Evolutionary conservation across 2,113 vertebrate genomes (phyloP).

Genomic region (Ctenomys sociabilis): DNA sequence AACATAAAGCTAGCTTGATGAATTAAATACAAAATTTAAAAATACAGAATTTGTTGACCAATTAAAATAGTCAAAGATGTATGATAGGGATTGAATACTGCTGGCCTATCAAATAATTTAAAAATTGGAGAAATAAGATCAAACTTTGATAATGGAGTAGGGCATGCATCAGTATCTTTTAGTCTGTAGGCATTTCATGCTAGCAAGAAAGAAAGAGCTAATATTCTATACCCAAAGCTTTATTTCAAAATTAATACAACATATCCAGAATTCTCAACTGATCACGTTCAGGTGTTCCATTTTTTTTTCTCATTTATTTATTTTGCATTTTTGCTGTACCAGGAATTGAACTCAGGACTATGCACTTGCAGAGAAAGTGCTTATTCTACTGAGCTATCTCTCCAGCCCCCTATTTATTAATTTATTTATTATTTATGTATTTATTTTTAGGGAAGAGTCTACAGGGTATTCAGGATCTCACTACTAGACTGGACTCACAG

Average conservation of each 20-base stretch:
- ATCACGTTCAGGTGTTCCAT: not conserved
- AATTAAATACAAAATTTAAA: not conserved
- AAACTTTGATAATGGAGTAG: not conserved
- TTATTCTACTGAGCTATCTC: too few species aligned
- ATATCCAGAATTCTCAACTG: not conserved
- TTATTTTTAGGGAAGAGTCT: too few species aligned
- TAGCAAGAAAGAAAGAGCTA: not conserved
- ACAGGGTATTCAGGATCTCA: too few species aligned
- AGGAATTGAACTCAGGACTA: too few species aligned
- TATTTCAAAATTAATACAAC: slow-evolving; percentile 30
- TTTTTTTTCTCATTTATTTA: too few species aligned
- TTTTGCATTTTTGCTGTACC: too few species aligned
- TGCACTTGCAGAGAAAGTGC: too few species aligned
- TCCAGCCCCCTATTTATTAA: too few species aligned
- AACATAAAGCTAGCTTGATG: not conserved
- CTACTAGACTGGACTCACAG: too few species aligned
- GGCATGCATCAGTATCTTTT: not conserved
- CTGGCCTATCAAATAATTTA: not conserved
- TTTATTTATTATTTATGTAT: too few species aligned
- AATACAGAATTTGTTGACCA: not conserved
- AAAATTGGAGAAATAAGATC: not conserved
- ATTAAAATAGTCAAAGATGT: not conserved
- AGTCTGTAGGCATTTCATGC: not conserved
- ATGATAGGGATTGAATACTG: not conserved
- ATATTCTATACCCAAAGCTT: not conserved